Evolutionary conservation across 2,113 vertebrate genomes (phyloP), one percentile per base, ranked within the genome.

Genomic region (Felis chaus): DNA sequence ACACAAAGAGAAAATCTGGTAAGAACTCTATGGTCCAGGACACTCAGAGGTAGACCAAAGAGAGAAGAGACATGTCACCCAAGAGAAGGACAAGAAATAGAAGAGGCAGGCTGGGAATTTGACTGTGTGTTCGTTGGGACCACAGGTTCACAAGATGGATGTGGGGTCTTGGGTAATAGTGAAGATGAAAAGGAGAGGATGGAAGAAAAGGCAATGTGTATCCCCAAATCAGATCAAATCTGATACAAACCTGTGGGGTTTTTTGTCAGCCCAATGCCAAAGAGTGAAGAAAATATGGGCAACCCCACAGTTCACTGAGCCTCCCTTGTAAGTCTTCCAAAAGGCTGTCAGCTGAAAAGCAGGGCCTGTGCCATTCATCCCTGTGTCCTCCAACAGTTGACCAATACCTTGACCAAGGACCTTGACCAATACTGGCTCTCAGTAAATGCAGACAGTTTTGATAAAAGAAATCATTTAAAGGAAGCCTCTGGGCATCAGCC

Each of bases 1-100:
- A 97, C 3, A 98, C 74, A 98, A 94, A 97, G 68, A 76, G 1
- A 94, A 39, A 50, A n/a, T 53, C 45, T 50, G 68, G 25, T 74
- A 57, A 95, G 84, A 18, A 63, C 33, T 39, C 63, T 53, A 4
- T 48, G 29, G 29, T 88, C 68, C 8, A 63, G 66, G 31, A 83
- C 55, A 68, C 61, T 66, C 86, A 10, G 25, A 80, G 23, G 19
- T 23, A 33, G 27, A 8, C 11, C 48, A 89, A 50, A 53, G n/a
- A 53, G 4, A 91, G 53, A 82, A 93, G 79, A 78, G 53, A 69
- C 13, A 4, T 16, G 33, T 69, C 83, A 36, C 9, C 4, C 82
- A 80, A 76, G 41, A 73, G 23, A 71, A 90, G 19, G n/a, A 36
- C 13, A 41, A 25, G 76, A 45, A 73, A 65, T 2, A 73, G 16